These are phyloP conservation scores for Rhagium mordax DNA, from an alignment of 2,888 invertebrate genomes.

Conservation along the genomic window DNA sequence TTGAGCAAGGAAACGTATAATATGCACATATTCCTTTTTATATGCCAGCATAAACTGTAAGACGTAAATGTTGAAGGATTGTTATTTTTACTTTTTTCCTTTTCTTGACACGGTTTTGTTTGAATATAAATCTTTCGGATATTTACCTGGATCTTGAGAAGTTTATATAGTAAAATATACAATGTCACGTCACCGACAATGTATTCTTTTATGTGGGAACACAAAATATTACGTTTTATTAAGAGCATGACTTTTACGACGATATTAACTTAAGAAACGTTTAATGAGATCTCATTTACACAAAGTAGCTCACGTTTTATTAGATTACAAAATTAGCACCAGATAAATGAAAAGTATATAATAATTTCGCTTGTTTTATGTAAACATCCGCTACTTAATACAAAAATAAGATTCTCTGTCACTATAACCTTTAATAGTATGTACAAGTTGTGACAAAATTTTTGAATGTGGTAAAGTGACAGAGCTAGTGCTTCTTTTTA, in stretches of 20 bases:
- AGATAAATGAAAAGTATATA: background rate
- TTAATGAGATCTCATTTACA: slow-evolving; percentile 15
- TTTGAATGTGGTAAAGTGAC: no score
- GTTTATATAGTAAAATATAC: slow-evolving; percentile 13
- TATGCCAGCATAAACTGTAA: slow-evolving; percentile 27
- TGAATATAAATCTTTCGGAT: slow-evolving; percentile 21
- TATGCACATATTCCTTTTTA: slow-evolving; percentile 35
- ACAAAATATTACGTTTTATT: slow-evolving; percentile 15
- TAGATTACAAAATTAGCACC: background rate
- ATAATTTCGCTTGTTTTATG: background rate
- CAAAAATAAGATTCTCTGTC: background rate
- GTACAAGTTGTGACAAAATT: no score
- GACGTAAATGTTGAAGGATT: slow-evolving; percentile 23
- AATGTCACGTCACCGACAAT: slow-evolving; percentile 18
- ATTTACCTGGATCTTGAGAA: slow-evolving; percentile 17
- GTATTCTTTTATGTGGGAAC: slow-evolving; percentile 17
- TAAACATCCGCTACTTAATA: background rate
- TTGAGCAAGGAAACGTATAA: slow-evolving; percentile 38
- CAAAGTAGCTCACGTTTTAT: slow-evolving; percentile 12
- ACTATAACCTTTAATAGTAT: no score
- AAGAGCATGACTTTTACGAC: slow-evolving; percentile 5
- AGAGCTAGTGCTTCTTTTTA: no score
- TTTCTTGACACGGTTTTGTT: background rate
- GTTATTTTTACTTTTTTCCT: slow-evolving; percentile 24
- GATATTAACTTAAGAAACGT: slow-evolving; percentile 12